phyloP scores from a whole-genome alignment of 2,113 vertebrate genomes.

The Leuciscus idus region DNA sequence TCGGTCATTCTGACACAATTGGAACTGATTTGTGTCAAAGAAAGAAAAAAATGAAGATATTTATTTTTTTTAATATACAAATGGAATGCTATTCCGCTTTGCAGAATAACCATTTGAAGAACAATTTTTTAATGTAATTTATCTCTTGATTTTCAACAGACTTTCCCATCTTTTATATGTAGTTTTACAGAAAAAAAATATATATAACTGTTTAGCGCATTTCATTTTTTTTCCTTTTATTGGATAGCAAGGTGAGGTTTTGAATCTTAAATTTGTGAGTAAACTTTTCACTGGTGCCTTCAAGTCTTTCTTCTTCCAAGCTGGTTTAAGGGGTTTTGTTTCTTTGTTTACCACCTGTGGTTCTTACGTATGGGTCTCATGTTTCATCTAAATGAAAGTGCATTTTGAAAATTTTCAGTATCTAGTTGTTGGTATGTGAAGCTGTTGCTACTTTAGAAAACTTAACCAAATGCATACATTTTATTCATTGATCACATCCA shows the following conservation, averaged over 20 bases:
- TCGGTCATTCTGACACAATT: conserved; percentile 11
- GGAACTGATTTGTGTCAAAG: conserved; percentile 34
- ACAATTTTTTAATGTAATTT: conserved; percentile 37
- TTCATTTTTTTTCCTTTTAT: not conserved
- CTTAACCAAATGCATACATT: not conserved
- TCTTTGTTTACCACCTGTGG: conserved; percentile 21
- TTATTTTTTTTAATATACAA: conserved; percentile 44
- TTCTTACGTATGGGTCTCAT: not conserved
- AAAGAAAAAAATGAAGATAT: conserved; percentile 38
- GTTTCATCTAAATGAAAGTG: conserved; percentile 15
- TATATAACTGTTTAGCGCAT: not conserved
- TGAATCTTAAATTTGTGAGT: conserved; percentile 12
- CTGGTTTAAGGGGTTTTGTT: conserved; percentile 42
- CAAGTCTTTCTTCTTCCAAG: conserved; percentile 47
- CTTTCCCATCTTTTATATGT: not conserved
- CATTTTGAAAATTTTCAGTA: not conserved
- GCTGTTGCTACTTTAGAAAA: too few species aligned
- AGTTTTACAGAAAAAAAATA: conserved; percentile 13
- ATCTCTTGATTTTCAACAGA: not conserved
- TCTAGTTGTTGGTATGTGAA: conserved; percentile 21
- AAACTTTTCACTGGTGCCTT: conserved; percentile 62
- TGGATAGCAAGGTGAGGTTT: not conserved
- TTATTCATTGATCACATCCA: not conserved
- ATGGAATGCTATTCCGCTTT: conserved; percentile 34
- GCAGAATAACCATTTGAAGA: conserved; percentile 13